These are phyloP conservation scores for Sebastes kiyomatsui DNA, from an alignment of 2,797 vertebrate genomes.

Conservation along the genomic window DNA sequence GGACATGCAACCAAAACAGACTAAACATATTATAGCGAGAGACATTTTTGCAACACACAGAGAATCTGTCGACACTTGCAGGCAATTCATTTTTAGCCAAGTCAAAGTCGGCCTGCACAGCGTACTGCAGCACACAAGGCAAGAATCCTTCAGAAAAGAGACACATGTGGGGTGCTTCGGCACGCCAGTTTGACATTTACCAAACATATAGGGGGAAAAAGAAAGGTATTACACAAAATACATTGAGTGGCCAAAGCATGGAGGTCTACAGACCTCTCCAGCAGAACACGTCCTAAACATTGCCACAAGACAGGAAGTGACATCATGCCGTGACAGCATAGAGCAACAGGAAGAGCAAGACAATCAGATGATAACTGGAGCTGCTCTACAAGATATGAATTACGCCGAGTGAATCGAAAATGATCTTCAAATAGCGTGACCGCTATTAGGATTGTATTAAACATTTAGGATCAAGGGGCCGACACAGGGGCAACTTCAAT, in stretches of 20 bases:
- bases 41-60: slow-evolving; percentile 10
- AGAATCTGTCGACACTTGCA: slow-evolving; percentile 9
- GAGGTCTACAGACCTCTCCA: slow-evolving; percentile 7
- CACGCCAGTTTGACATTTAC: slow-evolving; percentile 61
- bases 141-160: slow-evolving; percentile 59
- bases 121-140: slow-evolving; percentile 43
- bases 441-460: background rate
- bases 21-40: background rate
- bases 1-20: slow-evolving; percentile 40
- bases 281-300: slow-evolving; percentile 27
- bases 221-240: slow-evolving; percentile 26
- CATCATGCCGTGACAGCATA: slow-evolving; percentile 63
- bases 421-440: background rate
- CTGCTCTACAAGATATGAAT: slow-evolving; percentile 68
- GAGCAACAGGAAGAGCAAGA: slow-evolving; percentile 15
- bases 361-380: slow-evolving; percentile 49
- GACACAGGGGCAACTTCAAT: slow-evolving; percentile 1
- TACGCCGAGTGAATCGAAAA: slow-evolving; percentile 45
- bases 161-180: slow-evolving; percentile 31
- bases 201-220: slow-evolving; percentile 52
- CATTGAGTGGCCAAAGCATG: slow-evolving; percentile 37
- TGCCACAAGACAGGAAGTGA: slow-evolving; percentile 49
- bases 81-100: slow-evolving; percentile 37
- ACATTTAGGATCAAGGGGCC: background rate
- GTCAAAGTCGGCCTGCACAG: slow-evolving; percentile 42